phyloP scores from a whole-genome alignment of 2,797 vertebrate genomes.

The Sciurus carolinensis region DNA sequence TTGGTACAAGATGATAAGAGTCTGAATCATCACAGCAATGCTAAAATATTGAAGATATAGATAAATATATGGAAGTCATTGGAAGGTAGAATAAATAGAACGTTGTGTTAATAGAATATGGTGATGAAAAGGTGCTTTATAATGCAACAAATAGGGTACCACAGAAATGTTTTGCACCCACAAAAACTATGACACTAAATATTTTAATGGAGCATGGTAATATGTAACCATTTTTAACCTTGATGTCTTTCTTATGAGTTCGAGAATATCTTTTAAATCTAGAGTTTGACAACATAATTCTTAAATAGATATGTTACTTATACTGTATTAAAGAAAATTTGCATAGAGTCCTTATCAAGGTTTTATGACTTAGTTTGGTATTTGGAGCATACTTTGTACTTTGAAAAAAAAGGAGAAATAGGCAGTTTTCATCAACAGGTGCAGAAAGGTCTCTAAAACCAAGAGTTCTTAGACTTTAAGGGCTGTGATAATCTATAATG shows the following conservation, averaged over 20 bases:
- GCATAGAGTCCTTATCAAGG: background rate
- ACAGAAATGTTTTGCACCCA: background rate
- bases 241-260: background rate
- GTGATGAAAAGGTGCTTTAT: background rate
- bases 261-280: background rate
- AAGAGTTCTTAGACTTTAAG: background rate
- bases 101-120: background rate
- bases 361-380: background rate
- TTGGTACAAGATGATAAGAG: background rate
- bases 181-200: background rate
- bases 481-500: background rate
- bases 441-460: background rate
- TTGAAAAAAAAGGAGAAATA: slow-evolving; percentile 5
- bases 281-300: background rate
- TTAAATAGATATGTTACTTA: background rate
- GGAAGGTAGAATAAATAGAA: background rate
- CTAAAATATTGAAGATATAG: background rate
- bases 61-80: background rate
- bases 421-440: slow-evolving; percentile 21
- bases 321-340: background rate
- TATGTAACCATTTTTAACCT: background rate
- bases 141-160: background rate
- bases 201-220: background rate
- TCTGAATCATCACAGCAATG: background rate
- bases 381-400: background rate